These are phyloP conservation scores for Platypus cylindrus DNA, from an alignment of 2,888 invertebrate species.

Conservation along the genomic window DNA sequence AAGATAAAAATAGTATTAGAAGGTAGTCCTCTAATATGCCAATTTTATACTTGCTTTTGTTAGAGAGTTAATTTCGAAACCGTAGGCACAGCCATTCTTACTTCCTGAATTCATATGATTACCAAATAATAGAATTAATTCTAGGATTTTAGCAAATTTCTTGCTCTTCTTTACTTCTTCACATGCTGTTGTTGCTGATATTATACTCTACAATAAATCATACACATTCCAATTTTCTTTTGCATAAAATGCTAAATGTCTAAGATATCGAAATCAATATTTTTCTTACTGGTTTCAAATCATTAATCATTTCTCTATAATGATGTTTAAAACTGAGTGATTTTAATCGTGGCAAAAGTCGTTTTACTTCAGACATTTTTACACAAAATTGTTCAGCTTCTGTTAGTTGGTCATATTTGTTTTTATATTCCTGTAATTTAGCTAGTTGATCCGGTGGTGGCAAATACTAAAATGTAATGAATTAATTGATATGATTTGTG, in stretches of 20 bases:
- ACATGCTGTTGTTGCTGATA: slow-evolving; percentile 89
- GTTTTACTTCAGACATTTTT: slow-evolving; percentile 78
- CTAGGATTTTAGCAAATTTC: slow-evolving; percentile 82
- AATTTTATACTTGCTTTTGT: slow-evolving; percentile 56
- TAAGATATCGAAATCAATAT: too few species aligned
- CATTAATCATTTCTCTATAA: slow-evolving; percentile 74
- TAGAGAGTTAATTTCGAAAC: slow-evolving; percentile 92
- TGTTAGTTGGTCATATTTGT: slow-evolving; percentile 64
- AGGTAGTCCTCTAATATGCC: too few species aligned
- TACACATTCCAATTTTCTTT: too few species aligned
- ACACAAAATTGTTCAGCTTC: slow-evolving; percentile 94
- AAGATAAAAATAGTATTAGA: slow-evolving; percentile 22
- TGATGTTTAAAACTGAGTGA: slow-evolving; percentile 83
- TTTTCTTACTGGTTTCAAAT: slow-evolving; percentile 76
- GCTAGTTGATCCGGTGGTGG: slow-evolving; percentile 85
- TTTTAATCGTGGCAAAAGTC: slow-evolving; percentile 72
- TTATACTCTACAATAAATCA: slow-evolving; percentile 56
- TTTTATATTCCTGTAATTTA: slow-evolving; percentile 67
- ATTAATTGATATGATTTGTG: background rate
- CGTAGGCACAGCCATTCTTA: slow-evolving; percentile 85
- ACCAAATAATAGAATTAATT: slow-evolving; percentile 79
- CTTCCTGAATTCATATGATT: slow-evolving; percentile 97
- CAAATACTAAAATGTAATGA: slow-evolving; percentile 49
- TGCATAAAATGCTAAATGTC: too few species aligned
- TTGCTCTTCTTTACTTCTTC: slow-evolving; percentile 82